Base-by-base conservation (phyloP, 1,140 invertebrate genomes). In the Aphelenchoides besseyi region DNA sequence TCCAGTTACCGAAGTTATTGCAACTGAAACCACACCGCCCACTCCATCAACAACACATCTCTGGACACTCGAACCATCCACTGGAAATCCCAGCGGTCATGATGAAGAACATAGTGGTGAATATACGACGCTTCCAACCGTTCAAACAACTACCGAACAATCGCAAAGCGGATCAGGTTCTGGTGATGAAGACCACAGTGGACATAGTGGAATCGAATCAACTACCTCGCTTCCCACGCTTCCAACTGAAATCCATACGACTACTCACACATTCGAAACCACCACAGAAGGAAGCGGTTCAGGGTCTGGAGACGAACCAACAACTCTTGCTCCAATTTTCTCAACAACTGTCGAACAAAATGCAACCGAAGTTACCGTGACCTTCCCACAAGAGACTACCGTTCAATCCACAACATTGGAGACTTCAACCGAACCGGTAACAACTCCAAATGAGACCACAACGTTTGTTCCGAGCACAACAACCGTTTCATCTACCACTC, bases 151-250 rank as follows among this genome's bases (percentile, higher is more conserved):
- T 23, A 23, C 23, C 55, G 55, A 59, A 23, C 55, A 59, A 5
- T 28, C 5, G 18, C 5, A 33, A 59, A 59, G 5, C 18, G 55
- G 18, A 8, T 59, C 55, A 33, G 18, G 5, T 8, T 59, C 55
- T 8, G 55, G 55, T 41, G 5, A 8, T 41, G 5, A 5, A 41
- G 37, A 5, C 5, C n/a, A 5, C 5, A 41, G 5, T 41, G 5
- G n/a, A 41, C 37, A n/a, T 41, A n/a, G 5, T 8, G 37, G n/a
- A 41, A 41, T n/a, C 55, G 55, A 59, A 59, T 33, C 55, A 33
- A 59, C 55, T 33, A 59, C 55, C 5, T 18, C 5, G 18, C 5
- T 5, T 59, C 18, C 55, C 18, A 33, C 5, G 5, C 5, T 12
- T 5, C 55, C 55, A 59, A 59, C 32, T 41, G 5, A 41, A 41